These are phyloP conservation scores for Drosophila novamexicana DNA, from an alignment of 1,140 invertebrate species.

Conservation along the genomic window DNA sequence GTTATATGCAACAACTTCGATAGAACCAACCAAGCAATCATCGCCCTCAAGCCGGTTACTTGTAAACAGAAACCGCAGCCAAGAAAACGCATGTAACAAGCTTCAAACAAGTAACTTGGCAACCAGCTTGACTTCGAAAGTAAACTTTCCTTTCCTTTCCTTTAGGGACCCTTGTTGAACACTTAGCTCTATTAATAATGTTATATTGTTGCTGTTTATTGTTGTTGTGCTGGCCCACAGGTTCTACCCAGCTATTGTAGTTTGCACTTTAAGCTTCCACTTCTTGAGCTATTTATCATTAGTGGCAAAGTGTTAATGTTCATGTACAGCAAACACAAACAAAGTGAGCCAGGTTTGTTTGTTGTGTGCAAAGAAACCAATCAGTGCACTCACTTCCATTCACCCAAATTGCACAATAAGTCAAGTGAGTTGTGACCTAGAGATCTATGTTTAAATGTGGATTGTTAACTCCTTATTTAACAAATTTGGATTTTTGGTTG, in stretches of 20 bases:
- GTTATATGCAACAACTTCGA: background rate
- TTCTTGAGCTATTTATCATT: constrained; percentile 47
- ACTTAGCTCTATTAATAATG: constrained; percentile 35
- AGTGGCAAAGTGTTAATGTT: constrained; percentile 56
- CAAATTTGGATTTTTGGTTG: constrained; percentile 23
- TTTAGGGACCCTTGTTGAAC: constrained; percentile 3
- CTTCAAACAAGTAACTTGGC: constrained; percentile 23
- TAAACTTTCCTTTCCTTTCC: constrained; percentile 12
- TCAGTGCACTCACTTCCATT: constrained; percentile 21
- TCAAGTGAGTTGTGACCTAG: constrained; percentile 16
- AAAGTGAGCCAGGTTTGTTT: constrained; percentile 29
- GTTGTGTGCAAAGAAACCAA: constrained; percentile 18
- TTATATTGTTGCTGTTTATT: constrained; percentile 31
- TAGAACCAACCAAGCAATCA: background rate
- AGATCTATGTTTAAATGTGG: background rate
- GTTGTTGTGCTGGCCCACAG: constrained; percentile 8
- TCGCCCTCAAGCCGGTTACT: background rate
- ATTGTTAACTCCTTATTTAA: background rate
- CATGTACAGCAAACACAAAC: constrained; percentile 49
- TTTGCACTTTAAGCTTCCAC: constrained; percentile 12
- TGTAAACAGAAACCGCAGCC: constrained; percentile 8
- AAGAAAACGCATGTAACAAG: constrained; percentile 19
- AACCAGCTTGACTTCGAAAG: constrained; percentile 27
- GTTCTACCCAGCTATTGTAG: constrained; percentile 1
- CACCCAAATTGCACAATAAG: background rate